Base-by-base conservation (phyloP, 2,797 vertebrate genomes). In the Pangasius krempfi region DNA sequence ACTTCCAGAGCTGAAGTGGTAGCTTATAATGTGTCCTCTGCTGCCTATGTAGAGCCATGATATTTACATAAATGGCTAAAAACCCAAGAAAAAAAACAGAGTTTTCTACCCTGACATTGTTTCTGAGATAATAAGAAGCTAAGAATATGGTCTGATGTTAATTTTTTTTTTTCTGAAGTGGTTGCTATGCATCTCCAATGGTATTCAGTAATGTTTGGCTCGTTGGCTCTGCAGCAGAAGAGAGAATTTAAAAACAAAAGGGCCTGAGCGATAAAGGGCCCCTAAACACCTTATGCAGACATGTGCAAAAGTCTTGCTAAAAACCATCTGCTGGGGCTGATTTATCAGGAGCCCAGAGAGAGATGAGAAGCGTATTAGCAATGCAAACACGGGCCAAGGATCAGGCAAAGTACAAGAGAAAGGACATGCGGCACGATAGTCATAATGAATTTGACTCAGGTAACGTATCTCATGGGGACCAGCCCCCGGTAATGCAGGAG, bases 391-490 rank as follows among this genome's bases (percentile, higher is more conserved):
- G 85, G 89, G 90, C 90, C 90, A 89, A 89, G 87, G 88, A 91
- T 93, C 90, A 91, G 88, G 87, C 86, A 84, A 88, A 90, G 89
- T 85, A 92, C 88, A 91, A 91, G 87, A 75, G 90, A 90, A 90
- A 90, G 89, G 91, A 89, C 89, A 88, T 82, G 88, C 80, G 33
- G 89, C 68, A 58, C 60, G 85, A 90, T 88, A 76, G 91, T 89
- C 91, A 89, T 92, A 91, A 92, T 92, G 89, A 89, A 92, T 92
- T 88, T 92, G 90, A 88, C 90, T 91, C 89, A 47, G 88, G 92
- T 91, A 88, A 87, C 27, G 79, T 66, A 70, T 89, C 88, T 89
- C 89, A 60, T 58, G 89, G 88, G 90, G 86, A 88, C 85, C 64
- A 33, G 27, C 47, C n/a, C 73, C 79, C 84, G 88, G 88, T 89